These are phyloP conservation scores for Notothenia coriiceps DNA, from an alignment of 2,113 vertebrate genomes.

Conservation along the genomic window DNA sequence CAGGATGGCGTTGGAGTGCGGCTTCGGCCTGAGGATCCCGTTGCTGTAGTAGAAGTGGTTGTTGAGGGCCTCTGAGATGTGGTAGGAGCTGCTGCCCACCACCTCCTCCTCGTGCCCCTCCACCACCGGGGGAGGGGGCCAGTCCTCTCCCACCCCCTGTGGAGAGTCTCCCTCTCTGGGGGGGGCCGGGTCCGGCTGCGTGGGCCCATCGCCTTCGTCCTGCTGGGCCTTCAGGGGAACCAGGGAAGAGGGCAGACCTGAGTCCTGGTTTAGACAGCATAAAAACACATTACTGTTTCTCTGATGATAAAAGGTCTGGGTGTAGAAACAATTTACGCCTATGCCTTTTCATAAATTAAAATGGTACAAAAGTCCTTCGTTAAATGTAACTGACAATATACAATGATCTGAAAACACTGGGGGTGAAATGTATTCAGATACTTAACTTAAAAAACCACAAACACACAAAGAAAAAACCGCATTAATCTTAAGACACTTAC, in stretches of 20 bases:
- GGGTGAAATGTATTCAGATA: no score
- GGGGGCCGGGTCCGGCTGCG: constrained; percentile 31
- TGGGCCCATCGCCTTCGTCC: constrained; percentile 46
- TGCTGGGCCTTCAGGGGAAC: constrained; percentile 71
- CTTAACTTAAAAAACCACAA: no score
- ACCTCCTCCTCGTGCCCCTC: constrained; percentile 72
- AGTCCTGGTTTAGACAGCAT: constrained; percentile 69
- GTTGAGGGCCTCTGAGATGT: constrained; percentile 87
- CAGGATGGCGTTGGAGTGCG: constrained; percentile 88
- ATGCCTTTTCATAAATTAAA: not conserved
- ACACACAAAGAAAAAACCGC: no score
- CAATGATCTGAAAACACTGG: no score
- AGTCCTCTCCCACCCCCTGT: constrained; percentile 6
- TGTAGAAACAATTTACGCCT: not conserved
- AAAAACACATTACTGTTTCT: constrained; percentile 4
- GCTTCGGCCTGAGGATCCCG: constrained; percentile 87
- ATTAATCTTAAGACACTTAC: no score
- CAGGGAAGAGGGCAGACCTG: constrained; percentile 78
- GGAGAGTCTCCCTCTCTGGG: constrained; percentile 20
- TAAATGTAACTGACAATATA: no score
- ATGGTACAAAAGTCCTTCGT: no score
- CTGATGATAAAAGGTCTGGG: not conserved
- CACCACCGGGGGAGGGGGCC: constrained; percentile 18
- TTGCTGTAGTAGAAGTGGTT: constrained; percentile 91
- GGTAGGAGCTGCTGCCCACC: constrained; percentile 26